Evolutionary conservation across 2,797 vertebrate species (phyloP), one percentile per base, ranked within the genome.

Genomic region (Glossophaga mutica): DNA sequence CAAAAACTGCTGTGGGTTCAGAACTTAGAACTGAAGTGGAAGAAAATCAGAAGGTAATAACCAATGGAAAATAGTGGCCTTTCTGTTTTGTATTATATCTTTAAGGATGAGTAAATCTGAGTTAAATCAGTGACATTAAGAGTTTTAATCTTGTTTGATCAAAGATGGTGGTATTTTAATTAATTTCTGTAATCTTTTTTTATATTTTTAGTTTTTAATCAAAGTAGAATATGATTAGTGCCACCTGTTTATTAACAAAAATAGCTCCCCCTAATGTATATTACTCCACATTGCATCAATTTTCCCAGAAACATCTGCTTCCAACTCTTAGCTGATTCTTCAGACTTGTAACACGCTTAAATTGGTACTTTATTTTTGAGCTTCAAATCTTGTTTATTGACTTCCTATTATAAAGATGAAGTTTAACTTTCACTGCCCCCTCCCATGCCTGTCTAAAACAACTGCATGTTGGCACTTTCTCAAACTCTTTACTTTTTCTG

Each of bases 21-120:
- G 99, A 99, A 90, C 98, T 99, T 89, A 99, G 99, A 93, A 98
- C 98, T 87, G 99, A 99, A 98, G 99, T 99, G 21, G 99, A 98
- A 94, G 99, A 99, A 91, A 99, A 99, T 98, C 99, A 99, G 96
- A 99, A 99, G 99, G 99, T 99, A 99, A 95, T 26, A 37, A 71
- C 59, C 90, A 57, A 1, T 93, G 26, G 77, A 95, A 96, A 89
- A 44, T 44, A 68, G n/a, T 67, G 42, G 21, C 2, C 15, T 44
- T 71, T 95, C 46, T 95, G 32, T 71, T 83, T 82, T 88, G 24
- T 91, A 9, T 87, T 74, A 1, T 74, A 32, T 59, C 11, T 95
- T 79, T 87, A 76, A 83, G 92, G 34, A 91, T 46, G 29, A 73
- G 37, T 14, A 95, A 84, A 42, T 89, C 12, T 87, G 67, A 68